phyloP scores from a whole-genome alignment of 2,888 invertebrate species.

The Dasypolia templi region DNA sequence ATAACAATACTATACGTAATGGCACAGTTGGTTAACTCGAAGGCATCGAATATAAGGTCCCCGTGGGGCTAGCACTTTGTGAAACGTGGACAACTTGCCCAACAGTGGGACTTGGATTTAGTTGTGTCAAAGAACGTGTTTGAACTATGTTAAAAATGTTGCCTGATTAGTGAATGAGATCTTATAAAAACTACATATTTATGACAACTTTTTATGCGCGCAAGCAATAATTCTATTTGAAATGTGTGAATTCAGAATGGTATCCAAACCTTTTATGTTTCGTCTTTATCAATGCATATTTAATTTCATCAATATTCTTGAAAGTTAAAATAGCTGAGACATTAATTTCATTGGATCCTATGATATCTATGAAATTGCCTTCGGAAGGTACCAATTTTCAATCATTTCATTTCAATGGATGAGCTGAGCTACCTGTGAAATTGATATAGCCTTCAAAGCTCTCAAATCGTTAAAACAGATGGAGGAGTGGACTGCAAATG shows the following conservation, averaged over 20 bases:
- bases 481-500: background rate
- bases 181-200: background rate
- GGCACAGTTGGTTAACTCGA: constrained; percentile 66
- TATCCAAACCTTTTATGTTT: background rate
- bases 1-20: constrained; percentile 62
- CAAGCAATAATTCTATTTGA: background rate
- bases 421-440: background rate
- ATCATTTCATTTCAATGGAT: background rate
- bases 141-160: background rate
- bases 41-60: constrained; percentile 77
- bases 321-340: too few relatives aligned
- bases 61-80: constrained; percentile 82
- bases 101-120: constrained; percentile 43
- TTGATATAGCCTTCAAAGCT: background rate
- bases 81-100: constrained; percentile 65
- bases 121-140: constrained; percentile 11
- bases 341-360: background rate
- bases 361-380: background rate
- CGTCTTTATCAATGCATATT: background rate
- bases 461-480: background rate
- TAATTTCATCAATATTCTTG: background rate
- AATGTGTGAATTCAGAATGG: constrained; percentile 9
- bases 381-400: background rate
- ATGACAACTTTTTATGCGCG: background rate
- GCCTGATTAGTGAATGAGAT: background rate